Conservation (phyloP, 2,113 vertebrate species). For the Scortum barcoo region DNA sequence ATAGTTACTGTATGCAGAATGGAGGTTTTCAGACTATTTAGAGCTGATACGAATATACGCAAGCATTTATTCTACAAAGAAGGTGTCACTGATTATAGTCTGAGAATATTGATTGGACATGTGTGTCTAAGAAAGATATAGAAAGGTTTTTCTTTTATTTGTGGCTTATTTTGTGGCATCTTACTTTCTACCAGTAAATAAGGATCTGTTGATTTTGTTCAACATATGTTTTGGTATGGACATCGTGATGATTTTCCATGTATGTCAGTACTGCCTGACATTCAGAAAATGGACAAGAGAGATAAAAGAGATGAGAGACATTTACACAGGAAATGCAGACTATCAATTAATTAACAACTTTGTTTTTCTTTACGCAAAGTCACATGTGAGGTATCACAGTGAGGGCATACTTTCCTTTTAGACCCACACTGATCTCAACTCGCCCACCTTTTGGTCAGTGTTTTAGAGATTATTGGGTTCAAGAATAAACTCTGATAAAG, state of each 20-base stretch:
- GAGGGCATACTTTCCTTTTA: too few relatives aligned
- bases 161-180: not conserved
- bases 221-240: not conserved
- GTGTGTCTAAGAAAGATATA: not conserved
- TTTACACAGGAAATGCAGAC: not conserved
- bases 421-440: too few relatives aligned
- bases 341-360: not conserved
- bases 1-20: not conserved
- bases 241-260: not conserved
- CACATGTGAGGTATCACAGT: too few relatives aligned
- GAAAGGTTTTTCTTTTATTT: not conserved
- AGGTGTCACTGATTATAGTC: not conserved
- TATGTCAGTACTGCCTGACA: not conserved
- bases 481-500: not conserved
- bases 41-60: not conserved
- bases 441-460: too few relatives aligned
- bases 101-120: not conserved
- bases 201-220: not conserved
- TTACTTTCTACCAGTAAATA: not conserved
- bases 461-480: too few relatives aligned
- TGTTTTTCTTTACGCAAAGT: not conserved
- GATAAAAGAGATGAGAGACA: too few relatives aligned
- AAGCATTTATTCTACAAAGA: not conserved
- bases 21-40: not conserved
- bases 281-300: too few relatives aligned